Evolutionary conservation across 2,888 invertebrate species (phyloP), one percentile per base, ranked within the genome.

Genomic region (Leptinotarsa rubiginosa): DNA sequence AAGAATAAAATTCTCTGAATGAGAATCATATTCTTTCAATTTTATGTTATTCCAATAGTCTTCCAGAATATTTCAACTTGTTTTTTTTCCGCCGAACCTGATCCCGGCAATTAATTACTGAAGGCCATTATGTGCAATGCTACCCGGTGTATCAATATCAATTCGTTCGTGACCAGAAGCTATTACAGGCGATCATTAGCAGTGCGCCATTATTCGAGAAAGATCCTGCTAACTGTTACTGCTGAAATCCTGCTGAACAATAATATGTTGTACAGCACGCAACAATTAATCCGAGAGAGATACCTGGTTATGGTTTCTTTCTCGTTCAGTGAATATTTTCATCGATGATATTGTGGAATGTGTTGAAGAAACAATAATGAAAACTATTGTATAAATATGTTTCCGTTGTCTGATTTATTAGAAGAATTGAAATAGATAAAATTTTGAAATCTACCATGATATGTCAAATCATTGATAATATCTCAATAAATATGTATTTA

Each of bases 151-250:
- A 82, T 82, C 80, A 81, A 81, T 82, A 82, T 81, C 79, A 78
- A 79, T 82, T 80, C 71, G 78, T 82, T 82, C 84, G 83, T 84
- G 84, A 75, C 80, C 68, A 78, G 22, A 22, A 69, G 68, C 81
- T 79, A 84, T 84, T 84, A 84, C 76, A 72, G 62, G 72, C 74
- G 72, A 81, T 82, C 84, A 82, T 83, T 82, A 84, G 78, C 77
- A 71, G 47, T 22, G 69, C 52, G 71, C 62, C 75, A 70, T 77
- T 59, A 79, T 81, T 81, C 78, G 78, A 77, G 80, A 81, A 81
- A 80, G 81, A 79, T 82, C 78, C 78, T 72, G 77, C 77, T 56
- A 65, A 66, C 56, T 71, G 66, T 71, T 71, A 52, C 52, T 67
- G 67, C 67, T 67, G 50, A 59, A 72, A 59, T 72, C 66, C 62